A percentile compares a stretch with the other conserved stretches of the same genome.
Evolutionary conservation across 2,113 vertebrate species (phyloP).

Genomic region (Anseranas semipalmata): DNA sequence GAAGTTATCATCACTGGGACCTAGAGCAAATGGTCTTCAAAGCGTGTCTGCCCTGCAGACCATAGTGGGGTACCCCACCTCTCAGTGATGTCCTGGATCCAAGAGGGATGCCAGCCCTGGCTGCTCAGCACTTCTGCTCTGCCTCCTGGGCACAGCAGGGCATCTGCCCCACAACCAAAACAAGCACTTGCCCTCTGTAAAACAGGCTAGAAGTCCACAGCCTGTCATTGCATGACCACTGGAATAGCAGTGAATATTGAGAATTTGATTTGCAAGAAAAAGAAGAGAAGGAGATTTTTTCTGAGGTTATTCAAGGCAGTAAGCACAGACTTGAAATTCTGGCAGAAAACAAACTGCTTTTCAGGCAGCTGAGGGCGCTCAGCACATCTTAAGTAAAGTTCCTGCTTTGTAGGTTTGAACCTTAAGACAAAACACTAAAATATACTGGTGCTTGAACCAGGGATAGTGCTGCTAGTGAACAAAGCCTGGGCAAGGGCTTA

Average conservation of each 20-base stretch:
- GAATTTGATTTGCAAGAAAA: background rate
- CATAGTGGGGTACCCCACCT: background rate
- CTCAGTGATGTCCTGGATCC: background rate
- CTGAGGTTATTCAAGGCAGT: background rate
- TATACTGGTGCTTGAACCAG: background rate
- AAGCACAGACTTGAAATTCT: background rate
- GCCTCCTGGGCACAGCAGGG: accelerated
- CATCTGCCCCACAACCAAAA: background rate
- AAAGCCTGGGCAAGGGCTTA: background rate
- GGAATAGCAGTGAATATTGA: background rate
- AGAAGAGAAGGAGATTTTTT: background rate
- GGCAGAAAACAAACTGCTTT: background rate
- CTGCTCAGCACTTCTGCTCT: background rate
- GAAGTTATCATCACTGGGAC: background rate
- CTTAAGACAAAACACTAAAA: background rate
- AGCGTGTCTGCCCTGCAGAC: background rate
- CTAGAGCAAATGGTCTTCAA: background rate
- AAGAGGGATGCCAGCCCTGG: no score
- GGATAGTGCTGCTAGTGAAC: background rate
- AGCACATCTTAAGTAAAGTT: background rate
- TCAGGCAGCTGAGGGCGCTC: constrained; percentile 51
- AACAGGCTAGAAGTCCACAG: background rate
- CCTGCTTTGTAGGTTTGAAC: background rate
- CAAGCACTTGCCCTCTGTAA: background rate
- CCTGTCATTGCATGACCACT: background rate